These are phyloP conservation scores for Pantherophis alleghaniensis DNA, from an alignment of 2,797 vertebrate genomes.

Conservation along the genomic window DNA sequence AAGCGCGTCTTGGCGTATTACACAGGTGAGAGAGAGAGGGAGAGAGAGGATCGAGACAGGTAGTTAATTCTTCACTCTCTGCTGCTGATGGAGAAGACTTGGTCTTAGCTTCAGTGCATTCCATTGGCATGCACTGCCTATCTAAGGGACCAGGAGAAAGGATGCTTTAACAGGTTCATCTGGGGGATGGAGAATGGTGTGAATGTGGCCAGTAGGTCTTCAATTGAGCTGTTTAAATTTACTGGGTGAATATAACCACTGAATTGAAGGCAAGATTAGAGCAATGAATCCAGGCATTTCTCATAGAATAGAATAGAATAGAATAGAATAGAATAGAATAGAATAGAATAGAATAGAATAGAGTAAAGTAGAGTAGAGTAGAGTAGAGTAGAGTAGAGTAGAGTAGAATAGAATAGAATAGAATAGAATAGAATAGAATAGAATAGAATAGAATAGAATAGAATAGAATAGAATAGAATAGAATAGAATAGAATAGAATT, in stretches of 20 bases:
- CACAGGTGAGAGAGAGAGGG: slow-evolving; percentile 71
- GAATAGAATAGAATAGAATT: too few species aligned
- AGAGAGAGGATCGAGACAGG: too few species aligned
- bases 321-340: too few species aligned
- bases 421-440: too few species aligned
- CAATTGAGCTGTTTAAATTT: neutral
- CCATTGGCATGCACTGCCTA: neutral
- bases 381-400: too few species aligned
- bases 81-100: neutral
- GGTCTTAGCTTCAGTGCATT: neutral
- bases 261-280: neutral
- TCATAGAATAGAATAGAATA: too few species aligned
- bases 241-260: neutral
- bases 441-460: too few species aligned
- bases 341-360: too few species aligned
- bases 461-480: too few species aligned
- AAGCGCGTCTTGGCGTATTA: slow-evolving; percentile 86
- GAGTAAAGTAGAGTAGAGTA: too few species aligned
- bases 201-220: neutral
- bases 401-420: too few species aligned
- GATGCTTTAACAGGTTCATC: neutral
- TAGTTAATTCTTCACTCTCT: neutral
- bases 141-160: neutral
- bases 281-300: neutral
- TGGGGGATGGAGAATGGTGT: too few species aligned